These are phyloP conservation scores for Phocoena sinus DNA, from an alignment of 2,113 vertebrate species.

Conservation along the genomic window DNA sequence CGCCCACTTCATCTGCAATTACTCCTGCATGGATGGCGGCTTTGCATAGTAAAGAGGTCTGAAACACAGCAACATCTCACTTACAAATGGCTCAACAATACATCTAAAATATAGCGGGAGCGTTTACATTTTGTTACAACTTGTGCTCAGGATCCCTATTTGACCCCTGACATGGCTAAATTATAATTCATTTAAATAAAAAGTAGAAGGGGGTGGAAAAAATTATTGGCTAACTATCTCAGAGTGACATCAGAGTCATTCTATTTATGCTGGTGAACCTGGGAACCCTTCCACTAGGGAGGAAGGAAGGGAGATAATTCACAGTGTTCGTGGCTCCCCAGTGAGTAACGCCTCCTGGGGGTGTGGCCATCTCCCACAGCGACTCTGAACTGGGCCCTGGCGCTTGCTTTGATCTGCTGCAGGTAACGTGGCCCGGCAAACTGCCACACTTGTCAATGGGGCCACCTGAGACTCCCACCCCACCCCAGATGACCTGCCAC, in stretches of 20 bases:
- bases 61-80: conserved; percentile 63
- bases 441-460: not conserved
- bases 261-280: not conserved
- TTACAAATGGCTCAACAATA: not conserved
- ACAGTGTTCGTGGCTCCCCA: not conserved
- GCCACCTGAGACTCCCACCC: not conserved
- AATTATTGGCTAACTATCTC: not conserved
- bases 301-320: not conserved
- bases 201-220: not conserved
- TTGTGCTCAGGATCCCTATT: not conserved
- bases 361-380: not conserved
- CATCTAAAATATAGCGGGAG: not conserved
- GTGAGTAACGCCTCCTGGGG: not conserved
- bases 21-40: conserved; percentile 88
- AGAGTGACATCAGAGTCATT: not conserved
- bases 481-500: rapidly evolving
- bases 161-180: not conserved
- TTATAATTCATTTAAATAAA: not conserved
- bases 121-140: not conserved
- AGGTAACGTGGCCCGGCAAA: not conserved
- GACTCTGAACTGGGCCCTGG: not conserved
- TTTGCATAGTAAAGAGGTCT: conserved; percentile 91
- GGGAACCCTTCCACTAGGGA: not conserved
- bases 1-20: conserved; percentile 85
- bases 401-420: not conserved